Conservation (phyloP, 2,888 invertebrate genomes). For the Salticus scenicus region DNA sequence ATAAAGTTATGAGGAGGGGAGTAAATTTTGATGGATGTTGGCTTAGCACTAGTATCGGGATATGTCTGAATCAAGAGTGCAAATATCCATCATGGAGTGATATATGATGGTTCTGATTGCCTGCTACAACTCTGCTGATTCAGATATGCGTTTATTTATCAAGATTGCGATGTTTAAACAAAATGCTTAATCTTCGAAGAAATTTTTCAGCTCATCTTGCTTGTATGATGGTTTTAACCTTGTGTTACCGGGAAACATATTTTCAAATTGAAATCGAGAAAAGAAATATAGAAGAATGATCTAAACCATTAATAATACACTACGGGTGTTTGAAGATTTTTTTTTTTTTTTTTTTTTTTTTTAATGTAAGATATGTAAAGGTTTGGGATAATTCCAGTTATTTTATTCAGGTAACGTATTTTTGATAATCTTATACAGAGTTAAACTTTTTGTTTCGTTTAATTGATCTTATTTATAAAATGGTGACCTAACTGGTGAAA, state of each 20-base stretch:
- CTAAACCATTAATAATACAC: background rate
- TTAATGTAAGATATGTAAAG: no score
- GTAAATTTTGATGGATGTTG: constrained; percentile 65
- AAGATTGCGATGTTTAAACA: constrained; percentile 61
- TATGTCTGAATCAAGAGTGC: constrained; percentile 51
- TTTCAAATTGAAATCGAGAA: background rate
- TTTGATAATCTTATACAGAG: no score
- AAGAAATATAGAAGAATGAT: background rate
- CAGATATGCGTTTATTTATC: constrained; percentile 67
- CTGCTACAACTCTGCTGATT: constrained; percentile 63
- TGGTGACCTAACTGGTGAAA: no score
- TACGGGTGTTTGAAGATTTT: no score
- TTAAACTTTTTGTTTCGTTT: no score
- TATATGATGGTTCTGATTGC: constrained; percentile 61
- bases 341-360: no score
- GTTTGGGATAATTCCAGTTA: no score
- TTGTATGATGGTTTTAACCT: background rate
- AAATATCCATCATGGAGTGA: constrained; percentile 62
- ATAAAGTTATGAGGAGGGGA: constrained; percentile 37
- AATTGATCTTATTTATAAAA: no score
- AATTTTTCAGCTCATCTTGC: background rate
- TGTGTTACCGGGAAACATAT: background rate
- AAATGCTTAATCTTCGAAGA: constrained; percentile 44
- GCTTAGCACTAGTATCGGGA: constrained; percentile 66
- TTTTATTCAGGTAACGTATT: no score